phyloP scores from a whole-genome alignment of 2,797 vertebrate genomes.

The Linurgus olivaceus region DNA sequence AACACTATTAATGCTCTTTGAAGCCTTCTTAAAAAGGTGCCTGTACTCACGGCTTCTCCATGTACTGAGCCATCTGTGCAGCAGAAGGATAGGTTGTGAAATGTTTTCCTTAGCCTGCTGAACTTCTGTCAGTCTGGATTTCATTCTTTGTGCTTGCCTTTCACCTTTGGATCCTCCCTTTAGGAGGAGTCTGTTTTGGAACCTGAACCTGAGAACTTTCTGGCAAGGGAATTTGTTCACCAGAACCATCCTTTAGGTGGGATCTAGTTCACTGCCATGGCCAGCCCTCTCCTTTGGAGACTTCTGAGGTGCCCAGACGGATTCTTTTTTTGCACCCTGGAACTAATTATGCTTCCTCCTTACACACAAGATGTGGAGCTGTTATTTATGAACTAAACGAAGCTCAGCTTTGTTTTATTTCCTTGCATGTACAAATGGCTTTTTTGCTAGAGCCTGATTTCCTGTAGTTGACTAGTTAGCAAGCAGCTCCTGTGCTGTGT shows the following conservation, averaged over 20 bases:
- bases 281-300: background rate
- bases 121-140: slow-evolving; percentile 10
- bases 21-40: slow-evolving; percentile 5
- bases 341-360: background rate
- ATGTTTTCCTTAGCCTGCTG: slow-evolving; percentile 1
- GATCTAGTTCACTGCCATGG: background rate
- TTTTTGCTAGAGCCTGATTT: background rate
- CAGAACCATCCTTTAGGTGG: background rate
- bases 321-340: background rate
- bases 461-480: background rate
- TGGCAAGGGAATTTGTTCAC: background rate
- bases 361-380: background rate
- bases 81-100: background rate
- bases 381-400: background rate
- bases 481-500: background rate
- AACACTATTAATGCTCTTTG: background rate
- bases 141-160: background rate
- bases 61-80: background rate
- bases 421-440: background rate
- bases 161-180: background rate
- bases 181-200: background rate
- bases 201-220: background rate
- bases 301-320: background rate
- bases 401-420: background rate
- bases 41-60: background rate